Percentiles rank a stretch among this genome's conserved stretches.
Conservation (phyloP, 2,888 invertebrate genomes). For the Dryobota labecula region DNA sequence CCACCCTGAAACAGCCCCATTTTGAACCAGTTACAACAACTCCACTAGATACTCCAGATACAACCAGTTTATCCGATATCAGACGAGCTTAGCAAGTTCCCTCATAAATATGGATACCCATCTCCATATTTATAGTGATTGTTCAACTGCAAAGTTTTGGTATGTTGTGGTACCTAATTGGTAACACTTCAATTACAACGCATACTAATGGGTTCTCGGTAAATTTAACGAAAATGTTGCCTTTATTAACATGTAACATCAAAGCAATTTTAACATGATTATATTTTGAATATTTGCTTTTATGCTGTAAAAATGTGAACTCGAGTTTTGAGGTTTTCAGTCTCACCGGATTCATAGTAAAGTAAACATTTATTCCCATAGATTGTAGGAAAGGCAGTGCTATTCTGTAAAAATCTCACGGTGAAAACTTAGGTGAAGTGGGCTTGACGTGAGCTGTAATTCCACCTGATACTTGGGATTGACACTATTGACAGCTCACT, state of each 20-base stretch:
- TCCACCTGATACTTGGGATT: too few species aligned
- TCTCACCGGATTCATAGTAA: too few species aligned
- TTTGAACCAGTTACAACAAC: slow-evolving; percentile 25
- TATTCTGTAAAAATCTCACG: too few species aligned
- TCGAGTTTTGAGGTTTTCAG: not conserved
- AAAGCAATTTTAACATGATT: too few species aligned
- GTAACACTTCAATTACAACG: slow-evolving; percentile 46
- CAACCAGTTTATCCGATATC: slow-evolving; percentile 54
- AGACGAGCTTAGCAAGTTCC: slow-evolving; percentile 54
- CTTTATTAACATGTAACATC: too few species aligned
- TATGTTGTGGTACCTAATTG: slow-evolving; percentile 67
- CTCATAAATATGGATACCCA: slow-evolving; percentile 76
- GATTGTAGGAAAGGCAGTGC: too few species aligned
- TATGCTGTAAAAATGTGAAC: not conserved
- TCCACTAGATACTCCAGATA: slow-evolving; percentile 1
- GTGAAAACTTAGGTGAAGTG: too few species aligned
- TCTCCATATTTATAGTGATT: slow-evolving; percentile 71
- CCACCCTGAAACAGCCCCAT: not conserved
- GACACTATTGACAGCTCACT: too few species aligned
- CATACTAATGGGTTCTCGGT: slow-evolving; percentile 17
- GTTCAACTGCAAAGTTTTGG: slow-evolving; percentile 72
- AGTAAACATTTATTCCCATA: too few species aligned
- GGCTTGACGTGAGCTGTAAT: too few species aligned
- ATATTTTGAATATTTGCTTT: slow-evolving; percentile 5
- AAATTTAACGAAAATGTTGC: slow-evolving; percentile 20